Percentiles rank a stretch among this genome's conserved stretches.
phyloP scores from a whole-genome alignment of 2,797 vertebrate genomes.

The Acanthornis magna region DNA sequence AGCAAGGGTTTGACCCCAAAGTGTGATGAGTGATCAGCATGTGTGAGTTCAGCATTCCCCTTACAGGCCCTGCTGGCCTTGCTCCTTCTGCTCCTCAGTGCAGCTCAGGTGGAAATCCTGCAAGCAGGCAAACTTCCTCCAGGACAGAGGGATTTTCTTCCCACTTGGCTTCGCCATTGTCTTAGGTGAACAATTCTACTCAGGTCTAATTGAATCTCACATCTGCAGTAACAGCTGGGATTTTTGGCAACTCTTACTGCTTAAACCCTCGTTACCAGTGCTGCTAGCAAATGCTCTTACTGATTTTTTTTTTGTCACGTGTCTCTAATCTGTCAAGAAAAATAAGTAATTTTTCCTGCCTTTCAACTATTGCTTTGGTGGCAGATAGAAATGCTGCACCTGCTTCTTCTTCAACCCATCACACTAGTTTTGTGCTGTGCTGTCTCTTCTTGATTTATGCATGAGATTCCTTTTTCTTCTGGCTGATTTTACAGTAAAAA shows the following conservation, averaged over 20 bases:
- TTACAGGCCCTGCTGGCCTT: not conserved
- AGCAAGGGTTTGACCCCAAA: not conserved
- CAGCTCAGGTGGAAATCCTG: constrained; percentile 22
- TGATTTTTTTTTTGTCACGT: not conserved
- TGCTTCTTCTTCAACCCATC: not conserved
- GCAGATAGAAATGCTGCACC: not conserved
- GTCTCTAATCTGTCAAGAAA: not conserved
- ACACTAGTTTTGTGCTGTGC: not conserved
- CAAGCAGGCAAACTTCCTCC: not conserved
- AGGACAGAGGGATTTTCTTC: not conserved
- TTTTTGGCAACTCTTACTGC: not conserved
- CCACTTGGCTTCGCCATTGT: not conserved
- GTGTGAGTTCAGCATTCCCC: not conserved
- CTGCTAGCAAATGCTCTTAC: not conserved
- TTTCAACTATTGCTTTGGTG: not conserved
- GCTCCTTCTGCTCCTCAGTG: not conserved
- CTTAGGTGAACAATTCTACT: not conserved
- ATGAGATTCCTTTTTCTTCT: not conserved
- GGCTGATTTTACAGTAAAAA: not conserved
- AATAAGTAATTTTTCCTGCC: not conserved
- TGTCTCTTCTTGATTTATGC: not conserved
- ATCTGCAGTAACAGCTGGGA: not conserved
- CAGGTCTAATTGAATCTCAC: not conserved
- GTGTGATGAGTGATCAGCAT: not conserved
- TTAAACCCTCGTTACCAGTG: not conserved